phyloP scores from a whole-genome alignment of 2,888 invertebrate genomes.

The Tipula confusa region DNA sequence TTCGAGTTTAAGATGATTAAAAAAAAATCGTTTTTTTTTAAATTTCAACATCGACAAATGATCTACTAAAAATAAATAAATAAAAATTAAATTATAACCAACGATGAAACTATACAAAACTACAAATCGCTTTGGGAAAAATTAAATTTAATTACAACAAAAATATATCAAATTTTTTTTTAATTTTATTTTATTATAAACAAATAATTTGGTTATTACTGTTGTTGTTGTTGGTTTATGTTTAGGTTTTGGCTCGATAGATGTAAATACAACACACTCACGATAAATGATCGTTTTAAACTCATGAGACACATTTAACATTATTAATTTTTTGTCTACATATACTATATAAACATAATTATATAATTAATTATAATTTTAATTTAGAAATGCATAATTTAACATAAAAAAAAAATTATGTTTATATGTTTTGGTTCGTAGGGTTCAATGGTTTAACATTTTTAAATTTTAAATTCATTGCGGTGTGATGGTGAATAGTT shows the following conservation, averaged over 20 bases:
- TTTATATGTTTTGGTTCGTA: neutral
- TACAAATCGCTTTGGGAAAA: neutral
- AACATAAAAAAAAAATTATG: neutral
- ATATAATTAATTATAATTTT: neutral
- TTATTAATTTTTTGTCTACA: neutral
- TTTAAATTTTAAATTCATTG: no score
- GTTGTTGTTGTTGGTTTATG: neutral
- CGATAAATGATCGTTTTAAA: neutral
- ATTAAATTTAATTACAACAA: conserved; percentile 25
- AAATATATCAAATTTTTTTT: neutral
- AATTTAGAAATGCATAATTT: neutral
- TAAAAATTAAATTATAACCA: neutral
- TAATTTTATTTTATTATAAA: neutral
- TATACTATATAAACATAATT: neutral
- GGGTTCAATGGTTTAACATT: no score
- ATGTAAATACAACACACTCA: neutral
- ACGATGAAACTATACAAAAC: neutral
- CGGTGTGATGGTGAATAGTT: no score
- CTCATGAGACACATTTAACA: neutral
- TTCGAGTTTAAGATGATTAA: neutral
- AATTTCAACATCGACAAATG: neutral
- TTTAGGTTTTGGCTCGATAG: neutral
- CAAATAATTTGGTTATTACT: neutral
- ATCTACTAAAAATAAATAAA: neutral
- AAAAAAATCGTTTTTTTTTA: no score